Conservation (phyloP, 2,888 invertebrate genomes). For the Rotaria sp. region DNA sequence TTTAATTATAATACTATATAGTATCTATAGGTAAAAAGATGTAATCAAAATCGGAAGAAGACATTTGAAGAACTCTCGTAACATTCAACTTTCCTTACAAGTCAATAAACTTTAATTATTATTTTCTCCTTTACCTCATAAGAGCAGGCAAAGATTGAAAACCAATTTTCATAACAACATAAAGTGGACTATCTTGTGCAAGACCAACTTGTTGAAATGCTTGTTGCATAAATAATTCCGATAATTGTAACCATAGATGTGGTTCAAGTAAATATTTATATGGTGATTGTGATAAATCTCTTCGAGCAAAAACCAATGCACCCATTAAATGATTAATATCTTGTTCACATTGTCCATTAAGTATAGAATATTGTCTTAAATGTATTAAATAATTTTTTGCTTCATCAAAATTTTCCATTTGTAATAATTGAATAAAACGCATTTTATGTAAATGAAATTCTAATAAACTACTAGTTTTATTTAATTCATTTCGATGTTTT, state of each 20-base stretch:
- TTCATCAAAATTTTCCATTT: constrained; percentile 15
- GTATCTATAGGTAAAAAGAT: no score
- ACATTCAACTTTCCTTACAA: no score
- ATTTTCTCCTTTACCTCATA: no score
- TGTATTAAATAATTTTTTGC: constrained; percentile 5
- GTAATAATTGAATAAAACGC: constrained; percentile 35
- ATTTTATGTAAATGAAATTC: constrained; percentile 39
- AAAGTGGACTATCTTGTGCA: constrained; percentile 37
- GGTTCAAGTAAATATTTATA: constrained; percentile 34
- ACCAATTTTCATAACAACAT: constrained; percentile 35
- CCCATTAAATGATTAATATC: constrained; percentile 38
- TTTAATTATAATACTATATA: no score
- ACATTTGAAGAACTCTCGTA: no score
- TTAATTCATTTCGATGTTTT: constrained; percentile 28
- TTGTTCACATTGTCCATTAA: constrained; percentile 33
- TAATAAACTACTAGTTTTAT: constrained; percentile 19
- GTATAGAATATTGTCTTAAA: constrained; percentile 31
- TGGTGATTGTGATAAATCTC: constrained; percentile 32
- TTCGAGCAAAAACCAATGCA: constrained; percentile 30
- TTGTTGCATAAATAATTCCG: constrained; percentile 35
- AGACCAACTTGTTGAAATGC: constrained; percentile 37
- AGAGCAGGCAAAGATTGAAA: constrained; percentile 36
- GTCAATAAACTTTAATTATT: no score
- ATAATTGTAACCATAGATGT: constrained; percentile 36
- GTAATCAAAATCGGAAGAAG: no score